Evolutionary conservation across 2,888 invertebrate species (phyloP).

Genomic region (Noctua janthe): DNA sequence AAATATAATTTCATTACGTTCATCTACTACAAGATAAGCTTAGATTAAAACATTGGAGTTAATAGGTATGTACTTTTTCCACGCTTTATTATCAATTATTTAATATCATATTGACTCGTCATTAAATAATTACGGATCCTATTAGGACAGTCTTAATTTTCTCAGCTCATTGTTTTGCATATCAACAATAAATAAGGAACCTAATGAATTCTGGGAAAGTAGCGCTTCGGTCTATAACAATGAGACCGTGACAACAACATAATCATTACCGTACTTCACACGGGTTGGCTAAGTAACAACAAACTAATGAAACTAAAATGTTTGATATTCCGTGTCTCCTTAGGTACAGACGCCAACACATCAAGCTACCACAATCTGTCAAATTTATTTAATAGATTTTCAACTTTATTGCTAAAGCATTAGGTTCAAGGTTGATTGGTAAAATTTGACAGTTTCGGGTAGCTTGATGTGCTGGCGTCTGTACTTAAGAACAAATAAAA

Average conservation of each 20-base stretch:
- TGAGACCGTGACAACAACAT: background rate
- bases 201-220: constrained; percentile 22
- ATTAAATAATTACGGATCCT: background rate
- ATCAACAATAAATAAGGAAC: constrained; percentile 13
- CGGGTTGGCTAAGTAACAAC: background rate
- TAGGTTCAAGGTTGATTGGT: too few species aligned
- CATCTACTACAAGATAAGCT: background rate
- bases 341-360: background rate
- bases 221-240: background rate
- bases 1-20: background rate
- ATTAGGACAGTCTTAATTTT: background rate
- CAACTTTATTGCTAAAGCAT: too few species aligned
- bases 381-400: too few species aligned
- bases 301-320: background rate
- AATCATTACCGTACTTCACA: background rate
- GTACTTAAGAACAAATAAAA: background rate
- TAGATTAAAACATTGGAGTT: background rate
- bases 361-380: too few species aligned
- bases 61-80: background rate
- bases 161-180: constrained; percentile 6
- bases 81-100: background rate
- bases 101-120: background rate
- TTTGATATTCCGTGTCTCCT: background rate
- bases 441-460: too few species aligned
- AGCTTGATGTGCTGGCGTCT: too few species aligned